Base-by-base conservation (phyloP, 1,140 invertebrate genomes). In the Teleogryllus occipitalis region DNA sequence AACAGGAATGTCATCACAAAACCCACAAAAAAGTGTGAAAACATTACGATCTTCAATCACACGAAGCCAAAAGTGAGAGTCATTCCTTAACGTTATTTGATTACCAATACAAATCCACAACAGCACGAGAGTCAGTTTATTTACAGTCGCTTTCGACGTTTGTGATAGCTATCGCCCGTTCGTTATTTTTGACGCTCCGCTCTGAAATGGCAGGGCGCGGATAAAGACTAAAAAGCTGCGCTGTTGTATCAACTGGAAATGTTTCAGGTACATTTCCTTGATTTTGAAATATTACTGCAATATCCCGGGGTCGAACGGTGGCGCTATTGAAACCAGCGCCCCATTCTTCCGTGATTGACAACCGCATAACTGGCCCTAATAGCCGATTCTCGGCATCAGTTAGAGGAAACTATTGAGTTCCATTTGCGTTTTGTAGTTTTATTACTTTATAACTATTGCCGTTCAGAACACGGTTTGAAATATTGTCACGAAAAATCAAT, bases 221-320 rank as follows among this genome's bases (percentile, higher is more conserved):
- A 65, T 65, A 65, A 65, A 65, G 54, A 65, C 54, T 65, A 65
- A 65, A 65, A 65, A 65, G 10, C 54, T 18, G 54, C 54, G 54
- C 18, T 65, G 54, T 65, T 65, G 54, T 18, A 65, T 10, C 54
- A 65, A 65, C 54, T 65, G 54, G 54, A 65, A 65, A 65, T 65
- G 54, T 65, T 65, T 65, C 54, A 18, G 18, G 10, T 65, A 65
- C 54, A 65, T 65, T 65, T 65, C 54, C 54, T 65, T 65, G 54
- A 65, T 65, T 65, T 65, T 65, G 54, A 65, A 65, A 65, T 65
- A 65, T 65, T 65, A 65, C 54, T 65, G 54, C 54, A 65, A 65
- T 65, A 65, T 65, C 54, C 54, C 10, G 18, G 54, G 54, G 54
- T 65, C 54, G 54, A 65, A 65, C 54, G 54, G 54, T 7, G 54